Evolutionary conservation across 2,888 invertebrate genomes (phyloP).

Genomic region (Pseudococcus jackbeardsleyi): DNA sequence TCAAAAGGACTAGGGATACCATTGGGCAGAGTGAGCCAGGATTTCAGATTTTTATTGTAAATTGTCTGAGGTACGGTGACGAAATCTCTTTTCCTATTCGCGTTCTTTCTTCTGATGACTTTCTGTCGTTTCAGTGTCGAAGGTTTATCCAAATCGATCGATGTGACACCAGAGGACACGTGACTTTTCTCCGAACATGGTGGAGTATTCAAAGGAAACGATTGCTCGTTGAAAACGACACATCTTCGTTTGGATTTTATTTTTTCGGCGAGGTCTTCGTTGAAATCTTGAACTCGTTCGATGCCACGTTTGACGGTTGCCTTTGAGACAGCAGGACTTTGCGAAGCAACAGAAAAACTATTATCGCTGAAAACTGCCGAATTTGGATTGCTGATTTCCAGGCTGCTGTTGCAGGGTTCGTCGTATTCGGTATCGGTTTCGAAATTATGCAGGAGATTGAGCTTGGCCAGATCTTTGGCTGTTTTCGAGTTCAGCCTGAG

Average conservation of each 20-base stretch:
- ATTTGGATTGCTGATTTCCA: slow-evolving; percentile 55
- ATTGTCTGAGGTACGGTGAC: slow-evolving; percentile 60
- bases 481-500: slow-evolving; percentile 65
- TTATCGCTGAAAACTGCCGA: slow-evolving; percentile 51
- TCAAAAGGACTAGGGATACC: slow-evolving; percentile 70
- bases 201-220: slow-evolving; percentile 66
- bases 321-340: background rate
- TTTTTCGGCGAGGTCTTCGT: slow-evolving; percentile 11
- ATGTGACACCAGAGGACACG: slow-evolving; percentile 59
- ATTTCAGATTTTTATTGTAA: slow-evolving; percentile 62
- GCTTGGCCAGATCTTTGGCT: slow-evolving; percentile 62
- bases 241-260: slow-evolving; percentile 66
- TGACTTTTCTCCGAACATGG: slow-evolving; percentile 65
- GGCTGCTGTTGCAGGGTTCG: background rate
- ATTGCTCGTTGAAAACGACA: slow-evolving; percentile 66
- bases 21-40: slow-evolving; percentile 69
- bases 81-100: slow-evolving; percentile 63
- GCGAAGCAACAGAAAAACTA: background rate
- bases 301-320: background rate
- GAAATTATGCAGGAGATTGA: slow-evolving; percentile 42
- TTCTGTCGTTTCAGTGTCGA: slow-evolving; percentile 67
- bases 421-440: background rate
- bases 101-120: slow-evolving; percentile 66
- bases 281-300: background rate
- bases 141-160: slow-evolving; percentile 67